A percentile compares a stretch with the other conserved stretches of the same genome.
phyloP scores from a whole-genome alignment of 2,113 vertebrate species.

The Cyanoderma ruficeps region DNA sequence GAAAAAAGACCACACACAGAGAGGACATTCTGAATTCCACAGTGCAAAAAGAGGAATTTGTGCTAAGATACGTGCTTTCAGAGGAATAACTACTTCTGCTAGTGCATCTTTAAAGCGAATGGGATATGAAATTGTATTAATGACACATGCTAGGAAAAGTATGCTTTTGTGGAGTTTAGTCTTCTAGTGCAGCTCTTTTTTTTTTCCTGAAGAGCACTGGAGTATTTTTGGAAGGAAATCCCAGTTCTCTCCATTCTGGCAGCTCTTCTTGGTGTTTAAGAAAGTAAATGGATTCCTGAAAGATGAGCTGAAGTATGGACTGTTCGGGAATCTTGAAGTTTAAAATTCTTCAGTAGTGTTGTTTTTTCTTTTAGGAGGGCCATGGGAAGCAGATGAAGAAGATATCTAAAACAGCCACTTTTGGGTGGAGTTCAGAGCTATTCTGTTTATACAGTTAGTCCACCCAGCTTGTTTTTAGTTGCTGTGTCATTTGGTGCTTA shows the following conservation, averaged over 20 bases:
- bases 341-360: not conserved
- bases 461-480: not conserved
- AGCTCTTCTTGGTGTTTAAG: constrained; percentile 12
- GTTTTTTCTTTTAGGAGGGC: not conserved
- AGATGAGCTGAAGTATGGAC: not conserved
- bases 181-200: not conserved
- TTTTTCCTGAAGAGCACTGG: not conserved
- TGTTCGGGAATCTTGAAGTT: not conserved
- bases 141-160: not conserved
- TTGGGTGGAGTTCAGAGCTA: not conserved
- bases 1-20: not conserved
- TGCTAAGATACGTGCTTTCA: not conserved
- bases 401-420: not conserved
- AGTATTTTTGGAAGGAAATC: constrained; percentile 17
- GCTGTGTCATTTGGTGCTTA: constrained; percentile 2
- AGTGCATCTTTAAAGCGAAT: constrained; percentile 4
- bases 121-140: constrained; percentile 39
- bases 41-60: constrained; percentile 2
- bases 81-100: not conserved
- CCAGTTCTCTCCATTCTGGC: not conserved
- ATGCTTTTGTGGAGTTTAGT: not conserved
- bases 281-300: constrained; percentile 31
- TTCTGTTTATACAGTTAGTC: not conserved
- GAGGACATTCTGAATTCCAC: not conserved
- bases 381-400: not conserved